Evolutionary conservation across 2,113 vertebrate genomes (phyloP).

Genomic region (Calypte anna): DNA sequence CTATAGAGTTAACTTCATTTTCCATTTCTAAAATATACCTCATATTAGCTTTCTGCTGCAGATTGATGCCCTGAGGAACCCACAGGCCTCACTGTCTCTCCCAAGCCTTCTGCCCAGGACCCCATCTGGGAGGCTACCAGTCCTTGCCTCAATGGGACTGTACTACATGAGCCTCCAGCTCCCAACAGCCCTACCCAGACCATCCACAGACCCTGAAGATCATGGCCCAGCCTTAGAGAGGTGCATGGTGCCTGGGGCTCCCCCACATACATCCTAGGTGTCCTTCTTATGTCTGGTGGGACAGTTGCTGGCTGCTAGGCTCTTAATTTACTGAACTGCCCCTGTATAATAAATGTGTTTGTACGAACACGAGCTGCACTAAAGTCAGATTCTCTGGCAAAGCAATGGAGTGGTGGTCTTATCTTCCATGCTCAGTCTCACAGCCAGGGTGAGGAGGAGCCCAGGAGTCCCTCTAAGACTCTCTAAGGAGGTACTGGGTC

Average conservation of each 20-base stretch:
- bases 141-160: too few relatives aligned
- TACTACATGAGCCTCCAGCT: not conserved
- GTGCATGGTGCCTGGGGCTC: not conserved
- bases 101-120: too few relatives aligned
- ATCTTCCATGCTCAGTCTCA: not conserved
- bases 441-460: rapidly evolving
- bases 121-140: rapidly evolving
- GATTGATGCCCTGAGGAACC: not conserved
- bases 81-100: too few relatives aligned
- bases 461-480: rapidly evolving
- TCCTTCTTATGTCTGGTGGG: not conserved
- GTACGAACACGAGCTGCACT: not conserved
- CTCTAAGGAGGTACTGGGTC: too few relatives aligned
- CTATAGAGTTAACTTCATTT: not conserved
- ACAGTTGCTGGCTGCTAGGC: not conserved
- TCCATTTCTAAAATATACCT: not conserved
- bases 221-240: not conserved
- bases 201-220: rapidly evolving
- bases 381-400: not conserved
- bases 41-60: rapidly evolving
- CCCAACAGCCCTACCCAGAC: not conserved
- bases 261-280: not conserved
- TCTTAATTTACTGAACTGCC: not conserved
- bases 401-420: rapidly evolving
- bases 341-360: not conserved